phyloP scores from a whole-genome alignment of 2,888 invertebrate genomes.

The Malthinus flaveolus region DNA sequence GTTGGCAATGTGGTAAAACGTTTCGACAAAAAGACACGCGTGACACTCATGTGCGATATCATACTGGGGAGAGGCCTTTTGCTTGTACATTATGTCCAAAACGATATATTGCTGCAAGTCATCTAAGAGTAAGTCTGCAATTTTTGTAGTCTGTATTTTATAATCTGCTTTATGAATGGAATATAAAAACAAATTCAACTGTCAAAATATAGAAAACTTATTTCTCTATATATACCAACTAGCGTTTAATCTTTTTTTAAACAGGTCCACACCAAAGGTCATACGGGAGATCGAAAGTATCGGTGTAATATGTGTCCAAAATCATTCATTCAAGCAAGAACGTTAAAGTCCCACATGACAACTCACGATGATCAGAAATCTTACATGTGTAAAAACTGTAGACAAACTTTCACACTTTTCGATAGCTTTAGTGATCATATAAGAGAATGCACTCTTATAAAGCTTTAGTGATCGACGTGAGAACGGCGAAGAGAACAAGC shows the following conservation, averaged over 20 bases:
- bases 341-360: slow-evolving; percentile 45
- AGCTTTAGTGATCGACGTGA: too few relatives aligned
- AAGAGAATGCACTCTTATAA: too few relatives aligned
- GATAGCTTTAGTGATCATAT: too few relatives aligned
- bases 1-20: slow-evolving; percentile 52
- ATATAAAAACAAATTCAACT: too few relatives aligned
- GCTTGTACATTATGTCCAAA: slow-evolving; percentile 50
- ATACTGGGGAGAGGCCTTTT: slow-evolving; percentile 51
- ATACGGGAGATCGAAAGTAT: slow-evolving; percentile 43
- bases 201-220: too few relatives aligned
- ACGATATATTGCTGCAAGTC: slow-evolving; percentile 51
- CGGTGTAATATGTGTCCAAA: slow-evolving; percentile 48
- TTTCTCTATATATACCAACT: not conserved
- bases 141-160: too few relatives aligned
- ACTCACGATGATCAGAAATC: slow-evolving; percentile 48
- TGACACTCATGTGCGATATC: slow-evolving; percentile 52
- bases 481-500: too few relatives aligned
- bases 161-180: too few relatives aligned
- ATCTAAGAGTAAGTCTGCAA: slow-evolving; percentile 44
- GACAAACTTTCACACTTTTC: slow-evolving; percentile 32
- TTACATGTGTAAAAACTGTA: slow-evolving; percentile 45
- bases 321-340: slow-evolving; percentile 45
- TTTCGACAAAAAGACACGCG: slow-evolving; percentile 52
- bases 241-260: slow-evolving; percentile 19
- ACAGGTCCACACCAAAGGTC: slow-evolving; percentile 48